Evolutionary conservation across 2,797 vertebrate genomes (phyloP).

Genomic region (Smutsia temminckii): DNA sequence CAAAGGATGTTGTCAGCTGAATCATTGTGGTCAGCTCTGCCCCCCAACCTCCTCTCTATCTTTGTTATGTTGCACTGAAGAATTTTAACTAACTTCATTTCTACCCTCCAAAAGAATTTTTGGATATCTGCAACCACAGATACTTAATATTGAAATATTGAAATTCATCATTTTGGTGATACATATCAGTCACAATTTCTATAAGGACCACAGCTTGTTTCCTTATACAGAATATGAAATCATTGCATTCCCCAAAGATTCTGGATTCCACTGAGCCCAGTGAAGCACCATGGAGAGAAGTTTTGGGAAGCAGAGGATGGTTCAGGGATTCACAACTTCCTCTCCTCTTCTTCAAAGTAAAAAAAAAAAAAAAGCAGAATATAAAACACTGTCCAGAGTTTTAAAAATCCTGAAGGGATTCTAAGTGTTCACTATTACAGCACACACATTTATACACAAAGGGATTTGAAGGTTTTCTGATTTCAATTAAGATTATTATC

Average conservation of each 20-base stretch:
- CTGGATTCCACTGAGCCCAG: not conserved
- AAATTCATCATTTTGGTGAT: too few relatives aligned
- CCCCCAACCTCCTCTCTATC: not conserved
- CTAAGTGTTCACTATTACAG: constrained; percentile 67
- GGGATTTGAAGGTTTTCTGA: constrained; percentile 82
- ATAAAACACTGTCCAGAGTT: constrained; percentile 45
- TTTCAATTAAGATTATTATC: constrained; percentile 86
- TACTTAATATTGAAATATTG: too few relatives aligned
- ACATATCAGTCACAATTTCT: too few relatives aligned
- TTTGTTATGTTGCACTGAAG: not conserved
- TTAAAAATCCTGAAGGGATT: constrained; percentile 63
- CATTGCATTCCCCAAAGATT: not conserved
- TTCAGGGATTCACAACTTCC: not conserved
- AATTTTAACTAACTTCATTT: constrained; percentile 68
- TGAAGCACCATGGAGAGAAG: not conserved
- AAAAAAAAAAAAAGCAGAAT: not conserved
- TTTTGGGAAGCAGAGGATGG: not conserved
- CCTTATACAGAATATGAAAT: constrained; percentile 2
- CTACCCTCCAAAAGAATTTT: not conserved
- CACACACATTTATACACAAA: constrained; percentile 69
- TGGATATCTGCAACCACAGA: not conserved
- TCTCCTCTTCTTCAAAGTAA: not conserved
- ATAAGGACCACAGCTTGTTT: not conserved
- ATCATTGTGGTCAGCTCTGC: constrained; percentile 32
- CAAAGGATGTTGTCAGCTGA: constrained; percentile 68